These are phyloP conservation scores for Xenopus tropicalis DNA, from an alignment of 2,113 vertebrate species.

Conservation along the genomic window UCB_Xtro_10.0 CM004449.2:101914001-101914500, in stretches of 20 bases:
- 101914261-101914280: slow-evolving; percentile 31
- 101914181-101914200: slow-evolving; percentile 9
- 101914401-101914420: not conserved
- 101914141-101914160: slow-evolving; percentile 20
- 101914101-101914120: slow-evolving; percentile 7
- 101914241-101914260: not conserved
- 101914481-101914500: not conserved
- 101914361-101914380: slow-evolving; percentile 7
- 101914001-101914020: too few relatives aligned
- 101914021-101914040: too few relatives aligned
- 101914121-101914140: not conserved
- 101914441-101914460: not conserved
- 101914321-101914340: not conserved
- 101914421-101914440: not conserved
- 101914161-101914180: slow-evolving; percentile 26
- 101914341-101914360: not conserved
- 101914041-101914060: too few relatives aligned
- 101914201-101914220: not conserved
- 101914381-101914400: not conserved
- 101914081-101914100: too few relatives aligned
- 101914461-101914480: not conserved
- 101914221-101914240: too few relatives aligned
- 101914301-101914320: not conserved
- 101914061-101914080: too few relatives aligned
- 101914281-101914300: slow-evolving; percentile 7